phyloP scores from a whole-genome alignment of 2,113 vertebrate species.

The Mixornis gularis region DNA sequence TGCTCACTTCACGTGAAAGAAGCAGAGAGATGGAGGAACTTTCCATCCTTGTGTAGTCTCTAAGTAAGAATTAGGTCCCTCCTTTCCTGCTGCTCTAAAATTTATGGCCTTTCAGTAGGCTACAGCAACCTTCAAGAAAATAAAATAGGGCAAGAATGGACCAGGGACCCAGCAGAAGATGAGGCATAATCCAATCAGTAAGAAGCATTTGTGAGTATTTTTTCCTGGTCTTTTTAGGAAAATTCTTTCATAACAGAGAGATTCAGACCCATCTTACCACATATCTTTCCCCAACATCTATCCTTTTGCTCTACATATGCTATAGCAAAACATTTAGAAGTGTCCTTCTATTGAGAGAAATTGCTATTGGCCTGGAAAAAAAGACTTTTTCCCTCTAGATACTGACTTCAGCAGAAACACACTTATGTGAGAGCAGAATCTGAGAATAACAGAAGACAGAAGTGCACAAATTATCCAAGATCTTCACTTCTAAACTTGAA shows the following conservation, averaged over 20 bases:
- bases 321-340: background rate
- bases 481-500: background rate
- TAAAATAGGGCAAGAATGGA: background rate
- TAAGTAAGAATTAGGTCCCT: background rate
- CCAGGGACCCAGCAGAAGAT: background rate
- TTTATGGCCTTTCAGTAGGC: background rate
- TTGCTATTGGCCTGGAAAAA: background rate
- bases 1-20: background rate
- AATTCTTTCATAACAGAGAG: background rate
- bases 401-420: background rate
- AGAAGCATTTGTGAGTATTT: background rate
- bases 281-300: background rate
- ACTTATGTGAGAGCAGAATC: background rate
- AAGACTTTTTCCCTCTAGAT: accelerated
- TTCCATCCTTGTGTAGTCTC: background rate
- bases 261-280: background rate
- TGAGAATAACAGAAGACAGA: background rate
- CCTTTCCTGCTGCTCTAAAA: background rate
- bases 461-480: background rate
- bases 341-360: background rate
- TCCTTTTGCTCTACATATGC: background rate
- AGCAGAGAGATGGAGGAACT: background rate
- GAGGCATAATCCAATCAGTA: background rate
- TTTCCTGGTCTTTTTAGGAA: background rate
- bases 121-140: background rate